phyloP scores from a whole-genome alignment of 2,888 invertebrate species.

The Apotomis betuletana region DNA sequence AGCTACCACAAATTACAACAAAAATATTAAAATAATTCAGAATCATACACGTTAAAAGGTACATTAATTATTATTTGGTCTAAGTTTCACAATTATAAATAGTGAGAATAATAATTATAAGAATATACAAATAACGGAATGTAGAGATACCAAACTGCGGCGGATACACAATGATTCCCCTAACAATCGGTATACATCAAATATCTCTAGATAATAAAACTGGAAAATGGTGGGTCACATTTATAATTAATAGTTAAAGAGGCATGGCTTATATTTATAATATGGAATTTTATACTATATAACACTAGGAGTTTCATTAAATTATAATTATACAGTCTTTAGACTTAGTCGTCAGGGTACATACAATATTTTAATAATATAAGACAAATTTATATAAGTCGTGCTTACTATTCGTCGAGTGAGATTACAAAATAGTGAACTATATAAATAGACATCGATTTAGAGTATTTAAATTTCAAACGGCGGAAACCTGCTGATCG shows the following conservation, averaged over 20 bases:
- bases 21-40: slow-evolving; percentile 71
- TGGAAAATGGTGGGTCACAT: slow-evolving; percentile 83
- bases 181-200: slow-evolving; percentile 73
- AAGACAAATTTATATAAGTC: slow-evolving; percentile 74
- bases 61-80: slow-evolving; percentile 84
- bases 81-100: slow-evolving; percentile 82
- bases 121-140: slow-evolving; percentile 82
- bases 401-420: slow-evolving; percentile 80
- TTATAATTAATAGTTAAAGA: slow-evolving; percentile 69
- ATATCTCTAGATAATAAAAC: slow-evolving; percentile 76
- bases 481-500: slow-evolving; percentile 81
- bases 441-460: slow-evolving; percentile 77
- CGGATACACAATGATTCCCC: slow-evolving; percentile 67
- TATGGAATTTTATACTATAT: slow-evolving; percentile 78
- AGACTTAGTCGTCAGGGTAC: slow-evolving; percentile 79
- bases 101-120: slow-evolving; percentile 73
- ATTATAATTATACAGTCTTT: slow-evolving; percentile 82
- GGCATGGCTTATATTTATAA: slow-evolving; percentile 71
- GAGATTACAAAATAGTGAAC: slow-evolving; percentile 79
- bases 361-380: slow-evolving; percentile 71
- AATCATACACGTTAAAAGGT: slow-evolving; percentile 80
- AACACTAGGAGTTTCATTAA: slow-evolving; percentile 78
- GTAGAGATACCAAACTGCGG: slow-evolving; percentile 77
- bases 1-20: slow-evolving; percentile 78
- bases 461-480: slow-evolving; percentile 73